phyloP scores from a whole-genome alignment of 2,113 vertebrate genomes.

The Sialia sialis region DNA sequence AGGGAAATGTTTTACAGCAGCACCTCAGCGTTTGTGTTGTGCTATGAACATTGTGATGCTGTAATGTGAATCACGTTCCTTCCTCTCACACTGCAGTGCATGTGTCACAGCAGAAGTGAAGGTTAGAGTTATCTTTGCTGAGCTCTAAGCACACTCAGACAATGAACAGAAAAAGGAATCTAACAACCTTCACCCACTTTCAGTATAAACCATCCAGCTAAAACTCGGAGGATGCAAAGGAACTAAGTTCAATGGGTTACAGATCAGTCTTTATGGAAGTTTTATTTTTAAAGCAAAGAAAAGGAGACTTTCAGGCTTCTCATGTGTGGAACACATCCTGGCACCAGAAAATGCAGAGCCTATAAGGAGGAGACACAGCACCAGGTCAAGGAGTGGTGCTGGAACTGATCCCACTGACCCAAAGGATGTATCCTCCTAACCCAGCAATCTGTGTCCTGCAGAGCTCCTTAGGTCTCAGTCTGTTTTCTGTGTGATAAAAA shows the following conservation, averaged over 20 bases:
- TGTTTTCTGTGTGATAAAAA: neutral
- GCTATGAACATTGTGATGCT: neutral
- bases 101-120: neutral
- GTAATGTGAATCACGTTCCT: neutral
- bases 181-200: neutral
- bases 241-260: neutral
- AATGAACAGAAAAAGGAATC: neutral
- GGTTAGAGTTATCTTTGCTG: neutral
- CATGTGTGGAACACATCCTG: neutral
- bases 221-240: neutral
- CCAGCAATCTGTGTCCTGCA: neutral
- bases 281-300: neutral
- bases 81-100: neutral
- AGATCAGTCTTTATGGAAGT: neutral
- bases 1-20: neutral
- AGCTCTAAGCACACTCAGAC: neutral
- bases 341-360: neutral
- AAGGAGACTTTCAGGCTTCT: neutral
- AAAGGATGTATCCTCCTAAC: neutral
- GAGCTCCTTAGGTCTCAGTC: neutral
- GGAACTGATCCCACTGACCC: neutral
- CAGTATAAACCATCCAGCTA: neutral
- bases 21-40: neutral
- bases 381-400: neutral
- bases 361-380: neutral